Percentiles rank a stretch among this genome's conserved stretches.
These are phyloP conservation scores for Netelia melanura DNA, from an alignment of 2,888 invertebrate species.

Conservation along the genomic window DNA sequence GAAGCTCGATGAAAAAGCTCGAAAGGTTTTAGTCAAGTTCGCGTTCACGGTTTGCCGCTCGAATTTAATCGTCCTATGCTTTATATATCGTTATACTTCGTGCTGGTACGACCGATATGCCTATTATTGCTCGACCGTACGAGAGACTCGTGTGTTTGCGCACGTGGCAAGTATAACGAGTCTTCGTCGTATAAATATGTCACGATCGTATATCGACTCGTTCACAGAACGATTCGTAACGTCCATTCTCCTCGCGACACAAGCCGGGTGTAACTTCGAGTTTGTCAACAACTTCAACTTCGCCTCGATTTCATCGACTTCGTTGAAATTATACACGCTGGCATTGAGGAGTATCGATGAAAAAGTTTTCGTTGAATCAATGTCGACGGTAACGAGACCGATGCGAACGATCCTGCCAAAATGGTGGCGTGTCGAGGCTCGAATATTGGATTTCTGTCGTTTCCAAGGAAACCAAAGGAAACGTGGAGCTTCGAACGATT, in stretches of 20 bases:
- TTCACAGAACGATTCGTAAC: constrained; percentile 1
- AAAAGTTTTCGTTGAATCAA: no score
- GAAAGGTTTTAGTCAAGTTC: constrained; percentile 40
- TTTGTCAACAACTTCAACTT: no score
- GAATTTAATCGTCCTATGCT: background rate
- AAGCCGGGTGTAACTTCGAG: no score
- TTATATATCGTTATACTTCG: background rate
- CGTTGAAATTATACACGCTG: constrained; percentile 30
- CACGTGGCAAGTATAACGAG: constrained; percentile 28
- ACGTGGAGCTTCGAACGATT: background rate
- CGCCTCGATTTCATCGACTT: background rate
- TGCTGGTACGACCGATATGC: background rate
- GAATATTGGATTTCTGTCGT: constrained; percentile 6
- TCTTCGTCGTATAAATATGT: constrained; percentile 57
- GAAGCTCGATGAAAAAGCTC: constrained; percentile 26
- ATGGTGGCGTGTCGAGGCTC: background rate
- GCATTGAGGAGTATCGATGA: constrained; percentile 6
- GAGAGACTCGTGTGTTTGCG: constrained; percentile 2
- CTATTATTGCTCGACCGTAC: constrained; percentile 4
- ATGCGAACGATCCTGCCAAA: background rate
- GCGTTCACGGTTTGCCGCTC: constrained; percentile 18
- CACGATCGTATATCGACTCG: constrained; percentile 48
- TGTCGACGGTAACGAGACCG: background rate
- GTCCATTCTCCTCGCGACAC: background rate
- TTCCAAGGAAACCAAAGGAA: background rate